Evolutionary conservation across 2,888 invertebrate genomes (phyloP).

Genomic region (Parapristionchus giblindavisi): DNA sequence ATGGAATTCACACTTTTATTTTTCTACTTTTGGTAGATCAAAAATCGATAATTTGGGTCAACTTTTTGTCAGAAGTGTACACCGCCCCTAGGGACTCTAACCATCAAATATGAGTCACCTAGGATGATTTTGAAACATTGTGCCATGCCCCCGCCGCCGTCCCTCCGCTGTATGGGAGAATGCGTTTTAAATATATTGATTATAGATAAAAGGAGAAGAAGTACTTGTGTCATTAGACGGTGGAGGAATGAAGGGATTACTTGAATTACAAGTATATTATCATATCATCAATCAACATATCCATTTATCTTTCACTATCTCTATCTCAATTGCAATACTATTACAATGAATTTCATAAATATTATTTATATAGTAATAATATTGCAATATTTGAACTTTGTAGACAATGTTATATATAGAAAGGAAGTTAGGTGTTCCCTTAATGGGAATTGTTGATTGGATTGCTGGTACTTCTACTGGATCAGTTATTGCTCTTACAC

Average conservation of each 20-base stretch:
- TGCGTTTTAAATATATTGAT: too few species aligned
- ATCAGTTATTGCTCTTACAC: slow-evolving; percentile 29
- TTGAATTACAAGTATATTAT: slow-evolving; percentile 33
- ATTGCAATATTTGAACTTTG: neutral
- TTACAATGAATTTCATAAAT: neutral
- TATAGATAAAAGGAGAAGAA: slow-evolving; percentile 6
- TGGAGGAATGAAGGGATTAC: slow-evolving; percentile 32
- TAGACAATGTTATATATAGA: slow-evolving; percentile 34
- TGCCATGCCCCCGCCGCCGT: too few species aligned
- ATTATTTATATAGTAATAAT: neutral
- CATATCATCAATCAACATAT: too few species aligned
- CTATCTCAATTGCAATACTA: neutral
- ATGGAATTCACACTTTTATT: too few species aligned
- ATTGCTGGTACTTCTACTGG: slow-evolving; percentile 35
- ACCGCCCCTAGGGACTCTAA: too few species aligned
- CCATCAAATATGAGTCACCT: neutral
- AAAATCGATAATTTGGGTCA: too few species aligned
- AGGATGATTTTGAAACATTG: neutral
- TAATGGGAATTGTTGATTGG: slow-evolving; percentile 34
- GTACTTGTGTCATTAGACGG: slow-evolving; percentile 29
- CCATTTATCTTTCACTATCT: too few species aligned
- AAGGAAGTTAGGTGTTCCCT: slow-evolving; percentile 21
- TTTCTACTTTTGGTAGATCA: too few species aligned
- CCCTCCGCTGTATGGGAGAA: too few species aligned
- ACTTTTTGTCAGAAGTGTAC: too few species aligned